These are phyloP conservation scores for Carassius carassius DNA, from an alignment of 2,113 vertebrate species.

Conservation along the genomic window DNA sequence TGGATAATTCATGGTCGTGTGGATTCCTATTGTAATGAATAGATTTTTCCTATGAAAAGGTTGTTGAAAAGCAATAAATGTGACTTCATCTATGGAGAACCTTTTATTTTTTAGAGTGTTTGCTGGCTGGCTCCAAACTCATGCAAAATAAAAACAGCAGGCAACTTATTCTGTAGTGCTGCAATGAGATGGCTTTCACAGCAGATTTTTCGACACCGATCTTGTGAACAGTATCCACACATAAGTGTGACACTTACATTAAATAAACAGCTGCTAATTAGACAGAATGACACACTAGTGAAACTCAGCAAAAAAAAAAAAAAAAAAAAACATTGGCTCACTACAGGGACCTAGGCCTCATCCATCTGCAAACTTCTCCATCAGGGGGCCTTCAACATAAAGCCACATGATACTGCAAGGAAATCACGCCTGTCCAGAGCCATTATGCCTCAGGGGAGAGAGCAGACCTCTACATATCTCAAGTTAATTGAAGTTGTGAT, in stretches of 20 bases:
- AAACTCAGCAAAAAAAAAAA: not conserved
- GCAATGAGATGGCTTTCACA: not conserved
- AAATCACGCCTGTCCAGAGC: conserved; percentile 36
- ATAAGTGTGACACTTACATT: not conserved
- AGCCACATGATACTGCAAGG: not conserved
- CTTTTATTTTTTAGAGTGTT: not conserved
- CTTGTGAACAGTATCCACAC: not conserved
- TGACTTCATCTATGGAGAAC: not conserved
- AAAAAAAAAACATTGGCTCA: not conserved
- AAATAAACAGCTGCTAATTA: conserved; percentile 5
- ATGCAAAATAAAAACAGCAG: not conserved
- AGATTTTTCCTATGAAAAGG: not conserved
- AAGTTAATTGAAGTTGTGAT: conserved; percentile 54
- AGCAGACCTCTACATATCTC: conserved; percentile 49
- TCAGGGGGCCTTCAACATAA: conserved; percentile 8
- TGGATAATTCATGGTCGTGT: not conserved
- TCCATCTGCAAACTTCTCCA: not conserved
- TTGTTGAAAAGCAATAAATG: not conserved
- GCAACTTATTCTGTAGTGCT: not conserved
- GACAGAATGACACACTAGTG: not conserved
- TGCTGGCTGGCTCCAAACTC: not conserved
- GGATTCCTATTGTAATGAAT: not conserved
- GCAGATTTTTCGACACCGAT: not conserved
- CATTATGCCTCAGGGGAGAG: conserved; percentile 43
- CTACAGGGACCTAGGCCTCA: not conserved